Percentiles rank a stretch among this genome's conserved stretches.
phyloP scores from a whole-genome alignment of 2,888 invertebrate genomes.

The Chymomyza fuscimana region DNA sequence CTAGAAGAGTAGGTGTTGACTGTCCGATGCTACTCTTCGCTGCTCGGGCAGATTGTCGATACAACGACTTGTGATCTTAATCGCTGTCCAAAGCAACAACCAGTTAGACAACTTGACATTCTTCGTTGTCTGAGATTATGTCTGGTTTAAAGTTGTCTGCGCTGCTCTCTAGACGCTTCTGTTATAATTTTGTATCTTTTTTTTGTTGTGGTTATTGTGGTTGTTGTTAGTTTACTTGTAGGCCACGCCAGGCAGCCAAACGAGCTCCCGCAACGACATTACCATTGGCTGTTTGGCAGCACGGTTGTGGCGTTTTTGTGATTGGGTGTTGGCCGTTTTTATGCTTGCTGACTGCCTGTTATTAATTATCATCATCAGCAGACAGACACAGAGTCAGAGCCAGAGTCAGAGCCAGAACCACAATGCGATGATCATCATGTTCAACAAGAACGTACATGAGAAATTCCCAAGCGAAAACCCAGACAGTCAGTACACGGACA shows the following conservation, averaged over 20 bases:
- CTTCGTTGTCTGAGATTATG: slow-evolving; percentile 75
- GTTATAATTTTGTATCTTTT: slow-evolving; percentile 25
- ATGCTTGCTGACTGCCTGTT: slow-evolving; percentile 39
- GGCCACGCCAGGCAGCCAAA: slow-evolving; percentile 29
- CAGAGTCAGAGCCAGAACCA: slow-evolving; percentile 6
- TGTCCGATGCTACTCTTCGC: neutral
- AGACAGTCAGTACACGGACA: slow-evolving; percentile 10
- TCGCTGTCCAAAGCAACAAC: slow-evolving; percentile 18
- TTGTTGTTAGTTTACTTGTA: slow-evolving; percentile 21
- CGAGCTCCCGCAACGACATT: slow-evolving; percentile 49
- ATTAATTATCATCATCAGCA: slow-evolving; percentile 64
- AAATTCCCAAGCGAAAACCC: slow-evolving; percentile 60
- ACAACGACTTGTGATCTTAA: slow-evolving; percentile 56
- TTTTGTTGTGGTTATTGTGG: slow-evolving; percentile 17
- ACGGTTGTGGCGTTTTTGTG: slow-evolving; percentile 62
- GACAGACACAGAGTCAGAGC: slow-evolving; percentile 20
- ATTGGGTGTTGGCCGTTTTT: slow-evolving; percentile 41
- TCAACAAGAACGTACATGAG: slow-evolving; percentile 18
- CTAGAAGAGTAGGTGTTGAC: slow-evolving; percentile 36
- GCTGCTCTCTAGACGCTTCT: slow-evolving; percentile 9
- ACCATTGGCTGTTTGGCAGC: slow-evolving; percentile 57
- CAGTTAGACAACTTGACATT: slow-evolving; percentile 51
- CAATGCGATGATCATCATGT: slow-evolving; percentile 42
- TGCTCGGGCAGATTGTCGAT: slow-evolving; percentile 2
- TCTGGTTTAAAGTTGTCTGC: slow-evolving; percentile 60